Base-by-base conservation (phyloP, 2,113 vertebrate genomes). In the Genyomyrus donnyi region DNA sequence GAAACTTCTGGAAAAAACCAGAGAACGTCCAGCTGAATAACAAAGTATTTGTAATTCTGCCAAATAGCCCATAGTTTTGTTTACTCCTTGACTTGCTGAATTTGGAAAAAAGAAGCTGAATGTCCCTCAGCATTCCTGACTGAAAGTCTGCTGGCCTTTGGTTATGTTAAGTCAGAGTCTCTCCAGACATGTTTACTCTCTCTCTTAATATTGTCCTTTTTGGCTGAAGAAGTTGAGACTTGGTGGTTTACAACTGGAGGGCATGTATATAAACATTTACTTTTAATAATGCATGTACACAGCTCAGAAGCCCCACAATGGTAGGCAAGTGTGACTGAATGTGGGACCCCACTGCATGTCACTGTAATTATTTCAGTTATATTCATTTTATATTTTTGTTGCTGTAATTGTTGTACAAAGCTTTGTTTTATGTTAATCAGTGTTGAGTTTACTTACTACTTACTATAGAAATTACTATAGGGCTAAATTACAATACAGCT, bases 181-280 rank as follows among this genome's bases (percentile, higher is more conserved):
- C 24, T n/a, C 48, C 10, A 48, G 45, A 49, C 48, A 86, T 86
- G 84, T 86, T 86, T 86, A 50, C 48, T 50, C 84, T 50, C 84
- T 6, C 45, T 85, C 83, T 86, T 50, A 50, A 49, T 48, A 50
- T 49, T 46, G 45, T n/a, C 45, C 84, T 50, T 21, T 52, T 85
- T 49, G 48, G 84, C 84, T 49, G 19, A 27, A 49, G 84, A 50
- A 49, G 45, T 15, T 85, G 21, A 45, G 11, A 50, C 84, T 15
- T 45, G 39, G 45, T 50, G n/a, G 48, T 31, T 86, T 86, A 86
- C 84, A 86, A 3, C 45, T 17, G n/a, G 15, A 35, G 24, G 46
- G 84, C 24, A 86, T 27, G 24, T 49, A 46, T 86, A 50, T 86
- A 86, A 86, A 86, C 24, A 86, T 86, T 86, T 86, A 86, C 11